Conservation (phyloP, 2,113 vertebrate genomes). For the Pelusios castaneus region DNA sequence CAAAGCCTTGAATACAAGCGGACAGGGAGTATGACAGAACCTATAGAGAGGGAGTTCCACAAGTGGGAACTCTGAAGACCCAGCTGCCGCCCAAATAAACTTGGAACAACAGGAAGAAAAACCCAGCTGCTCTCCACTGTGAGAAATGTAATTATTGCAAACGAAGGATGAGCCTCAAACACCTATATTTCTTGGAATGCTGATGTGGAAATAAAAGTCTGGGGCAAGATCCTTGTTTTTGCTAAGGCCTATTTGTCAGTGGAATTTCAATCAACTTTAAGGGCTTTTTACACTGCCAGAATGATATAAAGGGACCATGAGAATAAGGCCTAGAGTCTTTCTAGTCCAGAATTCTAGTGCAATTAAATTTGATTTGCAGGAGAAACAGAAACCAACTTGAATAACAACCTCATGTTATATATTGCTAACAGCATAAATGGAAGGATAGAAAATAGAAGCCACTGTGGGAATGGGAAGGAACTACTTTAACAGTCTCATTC, state of each 20-base stretch:
- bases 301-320: not conserved
- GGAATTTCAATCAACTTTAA: not conserved
- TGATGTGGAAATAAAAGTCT: not conserved
- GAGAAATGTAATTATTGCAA: not conserved
- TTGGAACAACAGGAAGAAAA: not conserved
- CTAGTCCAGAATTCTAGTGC: not conserved
- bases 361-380: not conserved
- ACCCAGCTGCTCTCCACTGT: not conserved
- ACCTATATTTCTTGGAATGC: accelerated
- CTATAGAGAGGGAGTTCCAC: not conserved
- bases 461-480: not conserved
- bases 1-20: not conserved
- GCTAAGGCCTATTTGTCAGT: not conserved
- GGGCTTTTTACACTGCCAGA: not conserved
- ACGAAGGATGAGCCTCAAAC: not conserved
- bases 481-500: not conserved
- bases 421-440: not conserved
- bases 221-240: not conserved
- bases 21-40: not conserved
- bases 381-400: not conserved
- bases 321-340: not conserved
- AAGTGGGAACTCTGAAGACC: not conserved
- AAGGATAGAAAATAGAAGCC: not conserved
- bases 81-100: not conserved
- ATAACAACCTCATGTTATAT: not conserved